Evolutionary conservation across 2,888 invertebrate species (phyloP), one percentile per base, ranked within the genome.

Genomic region (Esperia sulphurella): DNA sequence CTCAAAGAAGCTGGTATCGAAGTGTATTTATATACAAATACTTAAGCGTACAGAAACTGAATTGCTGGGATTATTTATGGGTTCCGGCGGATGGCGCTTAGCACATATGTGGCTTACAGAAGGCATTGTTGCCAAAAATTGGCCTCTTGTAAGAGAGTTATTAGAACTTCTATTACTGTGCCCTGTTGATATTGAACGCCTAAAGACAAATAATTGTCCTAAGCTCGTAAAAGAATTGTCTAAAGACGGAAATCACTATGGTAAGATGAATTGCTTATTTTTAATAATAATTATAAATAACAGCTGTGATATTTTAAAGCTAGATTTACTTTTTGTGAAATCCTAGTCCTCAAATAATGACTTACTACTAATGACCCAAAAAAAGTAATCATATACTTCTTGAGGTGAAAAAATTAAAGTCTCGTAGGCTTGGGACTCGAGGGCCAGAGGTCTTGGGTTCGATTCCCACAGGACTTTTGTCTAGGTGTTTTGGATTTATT

Each of bases 11-110:
- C 91, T 98, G 60, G 98, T 98, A 47, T 97, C 97, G 63, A 97
- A 97, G 90, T 98, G 98, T 88, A 95, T 98, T 68, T 98, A 98
- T 74, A 94, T 97, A 65, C 95, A 97, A 79, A 97, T 98, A 68
- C 87, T 98, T 51, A 96, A 96, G 81, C 94, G 94, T 54, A 97
- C 98, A 9, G 94, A 95, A 72, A 93, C 94, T 6, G 94, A 95
- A 55, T 90, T 97, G 53, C 90, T 98, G 46, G 95, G 95, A 53
- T 93, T 95, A 91, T 97, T 98, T 78, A 95, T 98, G 94, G 93
- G 93, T 50, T 94, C 94, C 51, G 97, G 97, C 58, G 98, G 98
- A 41, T 99, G 98, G 98, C 92, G 94, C 59, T 91, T 97, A 50
- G 93, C 97, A 41, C 95, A 97, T 69, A 92, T 92, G 64, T 99